Percentiles rank a stretch among this genome's conserved stretches.
phyloP scores from a whole-genome alignment of 2,797 vertebrate genomes.

The Platalea minor region DNA sequence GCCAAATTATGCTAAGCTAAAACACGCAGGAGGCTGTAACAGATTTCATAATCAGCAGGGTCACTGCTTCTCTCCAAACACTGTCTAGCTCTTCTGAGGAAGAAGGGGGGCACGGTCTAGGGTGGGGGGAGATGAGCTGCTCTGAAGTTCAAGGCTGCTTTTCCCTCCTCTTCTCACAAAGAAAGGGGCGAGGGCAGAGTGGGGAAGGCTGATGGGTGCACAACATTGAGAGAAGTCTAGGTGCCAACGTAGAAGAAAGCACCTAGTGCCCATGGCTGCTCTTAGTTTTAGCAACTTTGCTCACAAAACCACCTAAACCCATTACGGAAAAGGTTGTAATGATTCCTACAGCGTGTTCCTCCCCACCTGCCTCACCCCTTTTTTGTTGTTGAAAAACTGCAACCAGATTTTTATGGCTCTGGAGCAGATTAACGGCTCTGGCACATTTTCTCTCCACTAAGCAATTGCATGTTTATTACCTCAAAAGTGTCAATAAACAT shows the following conservation, averaged over 20 bases:
- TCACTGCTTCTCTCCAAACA: background rate
- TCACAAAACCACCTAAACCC: background rate
- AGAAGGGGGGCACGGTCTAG: background rate
- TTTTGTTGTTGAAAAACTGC: background rate
- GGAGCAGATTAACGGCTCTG: background rate
- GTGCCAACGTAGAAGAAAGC: rapidly evolving
- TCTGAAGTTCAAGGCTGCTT: background rate
- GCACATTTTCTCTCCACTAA: background rate
- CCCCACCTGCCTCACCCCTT: background rate
- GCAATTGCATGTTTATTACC: background rate
- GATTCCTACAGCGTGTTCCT: background rate
- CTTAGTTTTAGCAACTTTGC: background rate
- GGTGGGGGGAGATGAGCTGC: background rate
- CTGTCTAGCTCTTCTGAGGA: background rate
- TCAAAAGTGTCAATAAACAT: background rate
- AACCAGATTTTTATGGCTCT: background rate
- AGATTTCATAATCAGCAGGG: background rate
- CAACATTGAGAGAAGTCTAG: background rate
- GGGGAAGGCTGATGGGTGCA: rapidly evolving
- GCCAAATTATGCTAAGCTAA: background rate
- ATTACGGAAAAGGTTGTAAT: background rate
- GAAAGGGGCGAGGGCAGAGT: background rate
- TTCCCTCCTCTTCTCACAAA: background rate
- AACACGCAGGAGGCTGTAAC: background rate
- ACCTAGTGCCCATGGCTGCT: background rate